phyloP scores from a whole-genome alignment of 2,797 vertebrate genomes.

The Echiichthys vipera region DNA sequence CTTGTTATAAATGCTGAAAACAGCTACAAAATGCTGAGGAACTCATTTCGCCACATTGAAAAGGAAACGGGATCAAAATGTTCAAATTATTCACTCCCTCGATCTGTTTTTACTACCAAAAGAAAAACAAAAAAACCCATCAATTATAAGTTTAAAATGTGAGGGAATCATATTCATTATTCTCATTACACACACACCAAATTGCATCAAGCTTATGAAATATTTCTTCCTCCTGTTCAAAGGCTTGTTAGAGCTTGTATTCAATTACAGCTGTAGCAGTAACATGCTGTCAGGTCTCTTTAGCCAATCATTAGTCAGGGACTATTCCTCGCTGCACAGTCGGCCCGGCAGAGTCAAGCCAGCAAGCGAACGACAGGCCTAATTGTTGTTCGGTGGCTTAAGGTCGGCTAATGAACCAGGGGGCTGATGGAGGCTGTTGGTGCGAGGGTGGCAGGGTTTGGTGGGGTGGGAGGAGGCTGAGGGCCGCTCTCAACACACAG shows the following conservation, averaged over 20 bases:
- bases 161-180: slow-evolving; percentile 82
- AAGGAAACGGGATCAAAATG: slow-evolving; percentile 54
- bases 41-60: slow-evolving; percentile 56
- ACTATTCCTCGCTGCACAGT: slow-evolving; percentile 75
- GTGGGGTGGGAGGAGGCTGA: slow-evolving; percentile 72
- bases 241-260: slow-evolving; percentile 91
- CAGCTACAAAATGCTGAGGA: slow-evolving; percentile 63
- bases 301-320: slow-evolving; percentile 92
- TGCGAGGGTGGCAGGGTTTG: slow-evolving; percentile 79
- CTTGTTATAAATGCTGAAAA: slow-evolving; percentile 79
- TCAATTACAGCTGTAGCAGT: slow-evolving; percentile 90
- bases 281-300: slow-evolving; percentile 91
- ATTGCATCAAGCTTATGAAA: slow-evolving; percentile 91
- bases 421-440: slow-evolving; percentile 80
- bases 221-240: slow-evolving; percentile 90
- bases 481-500: slow-evolving; percentile 78
- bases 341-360: slow-evolving; percentile 51
- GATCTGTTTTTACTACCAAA: slow-evolving; percentile 68
- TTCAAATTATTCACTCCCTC: slow-evolving; percentile 55
- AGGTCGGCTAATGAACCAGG: slow-evolving; percentile 91
- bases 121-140: slow-evolving; percentile 45
- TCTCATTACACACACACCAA: slow-evolving; percentile 84
- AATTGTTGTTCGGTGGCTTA: slow-evolving; percentile 90
- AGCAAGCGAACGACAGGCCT: slow-evolving; percentile 85
- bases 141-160: slow-evolving; percentile 73